Base-by-base conservation (phyloP, 2,797 vertebrate species). In the Amazona finschi region DNA sequence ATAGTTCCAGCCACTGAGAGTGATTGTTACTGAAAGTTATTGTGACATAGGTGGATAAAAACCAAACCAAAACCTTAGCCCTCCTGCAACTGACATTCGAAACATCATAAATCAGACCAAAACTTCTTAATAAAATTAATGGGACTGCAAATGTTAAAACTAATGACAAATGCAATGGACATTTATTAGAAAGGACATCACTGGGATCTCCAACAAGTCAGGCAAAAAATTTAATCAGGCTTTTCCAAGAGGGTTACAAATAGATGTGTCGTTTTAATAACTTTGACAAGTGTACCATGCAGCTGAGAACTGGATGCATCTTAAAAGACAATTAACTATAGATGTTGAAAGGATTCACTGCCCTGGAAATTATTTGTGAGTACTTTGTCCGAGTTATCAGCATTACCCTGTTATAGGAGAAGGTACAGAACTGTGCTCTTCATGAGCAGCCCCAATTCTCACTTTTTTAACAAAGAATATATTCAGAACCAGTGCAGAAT, bases 211-310 rank as follows among this genome's bases (percentile, higher is more conserved):
- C 69, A 86, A 30, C 50, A 76, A 93, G 69, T 52, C 67, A 94
- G 65, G 84, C 80, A 92, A 93, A 92, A 93, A 88, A 75, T 79
- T 53, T 65, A 80, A 88, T 96, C 87, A 90, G 72, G 50, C 83
- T 94, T 76, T 85, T 87, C 73, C 61, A 41, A 77, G 84, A 85
- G 73, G 69, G 50, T 90, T 92, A 69, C 79, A 92, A 92, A 67
- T 76, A 84, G 64, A 88, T 79, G 72, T 79, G 89, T 79, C 76
- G 36, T 74, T 85, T 88, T 75, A 87, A 85, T 90, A 83, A 65
- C 60, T 69, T 28, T 3, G 15, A 65, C 69, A 83, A 67, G 70
- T 41, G 58, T 46, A 67, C 52, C 52, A 38, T 36, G n/a, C 39
- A 47, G 25, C 33, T 50, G 60, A 78, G 72, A 74, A 69, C 1